phyloP scores from a whole-genome alignment of 2,888 invertebrate species.

The Rhamphomyia laevipes region DNA sequence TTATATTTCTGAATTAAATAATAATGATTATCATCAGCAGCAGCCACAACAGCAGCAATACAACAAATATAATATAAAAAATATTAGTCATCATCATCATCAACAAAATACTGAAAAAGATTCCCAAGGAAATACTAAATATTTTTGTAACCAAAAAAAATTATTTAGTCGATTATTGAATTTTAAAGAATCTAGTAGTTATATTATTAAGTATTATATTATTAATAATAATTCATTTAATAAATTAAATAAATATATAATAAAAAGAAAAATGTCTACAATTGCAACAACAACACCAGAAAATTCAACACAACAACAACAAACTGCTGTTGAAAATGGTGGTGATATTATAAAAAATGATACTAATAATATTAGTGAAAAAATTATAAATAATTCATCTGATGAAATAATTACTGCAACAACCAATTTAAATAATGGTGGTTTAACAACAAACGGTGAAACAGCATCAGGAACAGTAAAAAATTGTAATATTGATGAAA shows the following conservation, averaged over 20 bases:
- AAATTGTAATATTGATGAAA: background rate
- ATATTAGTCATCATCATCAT: too few relatives aligned
- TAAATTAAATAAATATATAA: too few relatives aligned
- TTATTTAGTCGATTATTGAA: too few relatives aligned
- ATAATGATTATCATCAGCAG: too few relatives aligned
- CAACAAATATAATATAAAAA: too few relatives aligned
- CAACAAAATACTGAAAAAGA: too few relatives aligned
- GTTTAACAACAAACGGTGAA: background rate
- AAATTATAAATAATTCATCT: too few relatives aligned
- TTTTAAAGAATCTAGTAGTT: too few relatives aligned
- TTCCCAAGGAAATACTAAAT: too few relatives aligned
- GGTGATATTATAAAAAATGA: background rate
- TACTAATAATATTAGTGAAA: background rate
- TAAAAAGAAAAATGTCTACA: background rate
- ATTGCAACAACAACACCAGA: background rate
- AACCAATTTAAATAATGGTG: background rate
- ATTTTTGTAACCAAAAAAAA: too few relatives aligned
- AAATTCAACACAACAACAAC: background rate
- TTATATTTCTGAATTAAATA: too few relatives aligned
- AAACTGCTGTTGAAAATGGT: background rate
- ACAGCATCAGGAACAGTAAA: background rate
- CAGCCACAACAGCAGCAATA: too few relatives aligned
- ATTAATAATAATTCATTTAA: background rate
- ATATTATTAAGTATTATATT: background rate
- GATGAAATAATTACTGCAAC: background rate